Base-by-base conservation (phyloP, 1,140 invertebrate genomes). In the Drosophila elegans region DNA sequence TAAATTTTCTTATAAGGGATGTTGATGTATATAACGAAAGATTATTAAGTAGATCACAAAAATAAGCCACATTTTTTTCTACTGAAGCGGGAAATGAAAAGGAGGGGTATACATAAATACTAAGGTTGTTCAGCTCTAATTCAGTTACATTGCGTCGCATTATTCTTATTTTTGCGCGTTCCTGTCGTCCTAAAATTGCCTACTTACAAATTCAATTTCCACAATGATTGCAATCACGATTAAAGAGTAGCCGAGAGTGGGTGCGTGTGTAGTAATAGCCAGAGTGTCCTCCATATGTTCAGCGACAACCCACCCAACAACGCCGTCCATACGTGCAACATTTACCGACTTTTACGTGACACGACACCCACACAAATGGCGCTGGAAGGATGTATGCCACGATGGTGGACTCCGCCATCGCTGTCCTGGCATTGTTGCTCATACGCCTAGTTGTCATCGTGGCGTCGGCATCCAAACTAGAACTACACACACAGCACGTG, bases 151-250 rank as follows among this genome's bases (percentile, higher is more conserved):
- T 77, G 75, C 62, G 80, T 49, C 60, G 62, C 76, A 80, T 74
- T 80, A 84, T 80, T 84, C 76, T 79, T 84, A 80, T 84, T 84
- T 78, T 73, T 68, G 53, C 67, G 62, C 76, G 55, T 29, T 29
- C 4, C 21, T 45, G 36, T 34, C 32, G n/a, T 52, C 41, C 80
- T 67, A 45, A 84, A 84, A 84, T 84, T 84, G 81, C 81, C 81
- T 84, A 80, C 81, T 84, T 84, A 84, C 66, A 84, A 84, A 84
- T 84, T 84, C 81, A 84, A 84, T 84, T 84, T 84, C 80, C 80
- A 84, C 76, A 84, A 84, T 83, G 81, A 84, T 80, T 84, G 81
- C 81, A 84, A 84, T 84, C 76, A 80, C 72, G 74, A 69, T 77
- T 77, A 77, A 72, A 72, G 64, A 45, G 63, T 68, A 51, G 32